Evolutionary conservation across 92 coral and sea anemone genomes (phyloP).

Genomic region (Epizoanthus ramosus): DNA sequence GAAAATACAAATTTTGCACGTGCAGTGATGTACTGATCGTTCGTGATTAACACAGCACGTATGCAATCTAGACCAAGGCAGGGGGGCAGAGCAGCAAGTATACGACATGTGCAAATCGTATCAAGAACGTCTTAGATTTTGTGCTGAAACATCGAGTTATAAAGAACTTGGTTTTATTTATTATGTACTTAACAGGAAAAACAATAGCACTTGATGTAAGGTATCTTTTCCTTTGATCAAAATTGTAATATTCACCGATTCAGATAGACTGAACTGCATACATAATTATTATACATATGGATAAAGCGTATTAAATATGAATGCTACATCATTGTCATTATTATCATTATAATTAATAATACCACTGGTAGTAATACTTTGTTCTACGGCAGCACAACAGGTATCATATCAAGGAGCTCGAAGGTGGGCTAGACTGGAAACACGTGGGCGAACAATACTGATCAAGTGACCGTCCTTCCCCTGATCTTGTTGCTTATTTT

Average conservation of each 20-base stretch:
- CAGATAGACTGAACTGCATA: too few relatives aligned
- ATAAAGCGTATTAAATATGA: too few relatives aligned
- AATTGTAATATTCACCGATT: too few relatives aligned
- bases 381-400: too few relatives aligned
- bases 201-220: background rate
- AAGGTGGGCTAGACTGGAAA: too few relatives aligned
- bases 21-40: background rate
- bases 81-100: conserved; percentile 3
- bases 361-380: too few relatives aligned
- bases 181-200: background rate
- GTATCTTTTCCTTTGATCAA: background rate
- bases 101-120: conserved; percentile 30
- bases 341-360: too few relatives aligned
- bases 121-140: conserved; percentile 19
- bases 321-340: background rate
- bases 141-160: background rate
- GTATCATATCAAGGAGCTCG: too few relatives aligned
- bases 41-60: conserved; percentile 45
- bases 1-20: background rate
- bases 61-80: conserved; percentile 16
- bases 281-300: too few relatives aligned
- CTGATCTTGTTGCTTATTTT: too few relatives aligned
- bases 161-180: conserved; percentile 3
- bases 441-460: too few relatives aligned
- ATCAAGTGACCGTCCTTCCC: too few relatives aligned